Base-by-base conservation (phyloP, 2,888 invertebrate genomes). In the Cosmopolites sordidus region DNA sequence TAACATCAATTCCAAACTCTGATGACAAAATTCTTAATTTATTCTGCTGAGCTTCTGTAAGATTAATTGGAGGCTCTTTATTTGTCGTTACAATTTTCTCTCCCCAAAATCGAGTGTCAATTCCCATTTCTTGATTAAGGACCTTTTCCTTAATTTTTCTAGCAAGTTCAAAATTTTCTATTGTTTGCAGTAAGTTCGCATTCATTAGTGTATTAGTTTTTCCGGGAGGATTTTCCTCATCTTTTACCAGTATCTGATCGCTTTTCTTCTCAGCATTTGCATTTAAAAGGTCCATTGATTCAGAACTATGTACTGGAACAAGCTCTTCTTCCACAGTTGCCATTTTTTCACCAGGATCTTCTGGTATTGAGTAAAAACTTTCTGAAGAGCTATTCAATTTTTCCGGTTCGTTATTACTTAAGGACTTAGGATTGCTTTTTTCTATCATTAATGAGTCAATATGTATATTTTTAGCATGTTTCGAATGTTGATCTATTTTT, bases 21-120 rank as follows among this genome's bases (percentile, higher is more conserved):
- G 82, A 78, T 2, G 79, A 77, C 50, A 85, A 67, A 1, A 85
- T 76, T 69, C 78, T 83, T 15, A 80, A 64, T 67, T 80, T 83
- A 62, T 85, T 86, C 44, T 75, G 69, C 57, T 83, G 72, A 0
- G 83, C 83, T 50, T 82, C 81, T 11, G 77, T 81, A 51, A 83
- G 76, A 29, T 64, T 62, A 44, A 65, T 65, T 2, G 61, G 48
- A 1, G 66, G 51, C 44, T 65, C 65, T 14, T 37, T 37, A 16
- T 16, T 14, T 16, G 16, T 2, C 4, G 15, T 16, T 16, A 16
- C 11, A 8, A 4, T 14, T 16, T 16, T 40, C 1, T 38, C 14
- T 14, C 1, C 5, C 38, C 46, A 46, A 22, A 33, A 17, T 1
- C 14, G 15, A 17, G 14, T 18, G 3, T 8, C 8, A 12, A 46